Conservation (phyloP, 2,113 vertebrate species). For the Phoenicopterus ruber region DNA sequence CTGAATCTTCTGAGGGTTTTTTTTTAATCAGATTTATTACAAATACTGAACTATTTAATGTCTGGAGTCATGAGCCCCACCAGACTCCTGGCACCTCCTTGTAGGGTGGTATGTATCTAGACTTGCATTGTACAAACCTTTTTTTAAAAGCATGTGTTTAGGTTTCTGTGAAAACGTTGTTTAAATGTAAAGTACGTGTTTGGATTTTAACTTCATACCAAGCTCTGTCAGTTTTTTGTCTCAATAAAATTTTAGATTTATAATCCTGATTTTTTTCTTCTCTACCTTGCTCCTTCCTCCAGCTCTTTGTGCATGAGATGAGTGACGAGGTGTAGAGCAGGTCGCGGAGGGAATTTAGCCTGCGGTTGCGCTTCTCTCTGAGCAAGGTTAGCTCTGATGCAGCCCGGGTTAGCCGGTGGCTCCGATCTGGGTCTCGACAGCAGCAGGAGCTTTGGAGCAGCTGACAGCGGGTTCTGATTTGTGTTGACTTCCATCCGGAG, state of each 20-base stretch:
- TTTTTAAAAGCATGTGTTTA: slow-evolving; percentile 76
- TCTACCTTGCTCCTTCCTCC: background rate
- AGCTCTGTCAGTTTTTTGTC: slow-evolving; percentile 72
- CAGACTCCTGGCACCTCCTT: slow-evolving; percentile 37
- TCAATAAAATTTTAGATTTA: slow-evolving; percentile 87
- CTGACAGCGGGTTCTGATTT: background rate
- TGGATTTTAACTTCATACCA: slow-evolving; percentile 72
- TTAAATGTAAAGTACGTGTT: slow-evolving; percentile 75
- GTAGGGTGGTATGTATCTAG: slow-evolving; percentile 49
- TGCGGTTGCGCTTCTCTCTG: too few species aligned
- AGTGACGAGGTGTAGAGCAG: background rate
- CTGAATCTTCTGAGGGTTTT: background rate
- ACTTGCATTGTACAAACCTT: slow-evolving; percentile 67
- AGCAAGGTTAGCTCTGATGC: background rate
- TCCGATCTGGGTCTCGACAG: background rate
- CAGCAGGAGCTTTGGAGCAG: background rate
- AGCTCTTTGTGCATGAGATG: background rate
- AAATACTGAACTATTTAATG: slow-evolving; percentile 46
- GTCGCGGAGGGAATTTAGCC: background rate
- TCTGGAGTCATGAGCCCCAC: slow-evolving; percentile 29
- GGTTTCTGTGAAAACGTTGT: slow-evolving; percentile 76
- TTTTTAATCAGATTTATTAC: slow-evolving; percentile 24
- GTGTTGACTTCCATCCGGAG: background rate
- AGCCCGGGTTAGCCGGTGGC: background rate
- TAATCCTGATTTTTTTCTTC: slow-evolving; percentile 66